Evolutionary conservation across 2,888 invertebrate genomes (phyloP), one percentile per base, ranked within the genome.

Genomic region (Synanthedon vespiformis): DNA sequence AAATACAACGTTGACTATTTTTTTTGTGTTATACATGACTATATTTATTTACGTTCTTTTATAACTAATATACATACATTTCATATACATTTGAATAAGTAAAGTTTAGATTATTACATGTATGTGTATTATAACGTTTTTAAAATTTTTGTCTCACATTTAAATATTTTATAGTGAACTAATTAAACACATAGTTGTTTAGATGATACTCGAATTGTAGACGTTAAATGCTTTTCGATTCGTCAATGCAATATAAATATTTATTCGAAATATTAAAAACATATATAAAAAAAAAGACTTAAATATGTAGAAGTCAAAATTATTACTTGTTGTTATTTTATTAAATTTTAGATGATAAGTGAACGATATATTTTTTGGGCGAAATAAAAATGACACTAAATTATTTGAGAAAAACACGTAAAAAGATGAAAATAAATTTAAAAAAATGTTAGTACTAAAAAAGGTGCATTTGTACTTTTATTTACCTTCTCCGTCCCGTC

Each of bases 381-480:
- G 68, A 61, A 74, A 69, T 71, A 71, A 70, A 72, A 72, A 70
- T 72, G 63, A 60, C 63, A 58, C 51, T 57, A 58, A 61, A 70
- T 62, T 67, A 65, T 67, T 69, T 71, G 64, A 76, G 59, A 65
- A 68, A 68, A 67, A 67, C 68, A 65, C 69, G 60, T 64, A 58
- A 61, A 61, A 65, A 65, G 69, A 65, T 53, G 64, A 61, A 59
- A 54, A 72, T 68, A 60, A 61, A 70, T 68, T 53, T 57, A 67
- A 70, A 67, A 22, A 66, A 66, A 66, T 72, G 6, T 40, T 74
- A 74, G 69, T 70, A 64, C 65, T 73, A 74, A 70, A 75, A 74
- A 76, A 72, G 79, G 77, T 84, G 82, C 79, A 80, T 72, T 70
- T 72, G 76, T 72, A 74, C 80, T 81, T 82, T 77, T 40, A 69